Base-by-base conservation (phyloP, 2,113 vertebrate species). In the Pitta sordida region DNA sequence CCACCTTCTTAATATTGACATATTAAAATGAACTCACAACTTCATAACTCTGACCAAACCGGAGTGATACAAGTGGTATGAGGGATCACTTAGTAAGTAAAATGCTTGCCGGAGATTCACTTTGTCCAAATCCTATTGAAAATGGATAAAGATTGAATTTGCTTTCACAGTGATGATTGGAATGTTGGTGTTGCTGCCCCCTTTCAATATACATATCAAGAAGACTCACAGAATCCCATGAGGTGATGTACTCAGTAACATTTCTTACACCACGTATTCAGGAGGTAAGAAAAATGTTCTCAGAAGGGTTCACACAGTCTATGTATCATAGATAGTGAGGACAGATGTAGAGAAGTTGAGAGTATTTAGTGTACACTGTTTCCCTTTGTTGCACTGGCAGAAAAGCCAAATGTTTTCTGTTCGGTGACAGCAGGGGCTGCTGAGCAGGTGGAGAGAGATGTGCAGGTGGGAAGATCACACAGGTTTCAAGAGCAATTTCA, bases 381-480 rank as follows among this genome's bases (percentile, higher is more conserved):
- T 73, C 84, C 46, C 58, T 92, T 92, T 92, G 89, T 69, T 91
- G 74, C 81, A 62, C 37, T 62, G 69, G 46, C 63, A 78, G 73
- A 95, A 86, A 95, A 83, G 53, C 64, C 81, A 60, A 92, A 86
- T 65, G 46, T 83, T 79, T 91, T 92, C 74, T 89, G 27, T 88
- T 93, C 2, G 0, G 58, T 80, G 94, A 75, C 83, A 92, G 65
- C 74, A 91, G 46, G 55, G 46, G 51, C 83, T 89, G 81, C 46
- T 1, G n/a, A 92, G 74, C 94, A 96, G 89, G 91, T 96, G 91
- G 86, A 95, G 84, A 92, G 49, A 89, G 78, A 92, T 59, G 41
- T 87, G 93, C 96, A 96, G 96, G 94, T 95, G 95, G 94, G 55
- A 34, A 92, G 53, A 91, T 95, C 86, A 94, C 78, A 92, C 62